Evolutionary conservation across 2,888 invertebrate species (phyloP).

Genomic region (Junonia oenone): DNA sequence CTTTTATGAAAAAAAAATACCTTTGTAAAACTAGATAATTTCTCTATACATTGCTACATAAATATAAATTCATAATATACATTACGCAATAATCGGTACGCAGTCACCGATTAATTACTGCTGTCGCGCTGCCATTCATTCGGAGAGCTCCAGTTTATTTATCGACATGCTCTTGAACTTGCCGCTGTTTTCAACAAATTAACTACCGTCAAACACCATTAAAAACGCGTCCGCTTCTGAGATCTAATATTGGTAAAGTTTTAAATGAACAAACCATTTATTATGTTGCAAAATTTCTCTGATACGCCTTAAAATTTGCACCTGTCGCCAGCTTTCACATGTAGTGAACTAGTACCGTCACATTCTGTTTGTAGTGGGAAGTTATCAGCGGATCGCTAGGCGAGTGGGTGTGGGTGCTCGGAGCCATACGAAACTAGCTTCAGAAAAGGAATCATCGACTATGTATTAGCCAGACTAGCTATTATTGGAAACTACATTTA

Average conservation of each 20-base stretch:
- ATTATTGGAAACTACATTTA: conserved; percentile 18
- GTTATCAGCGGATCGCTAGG: conserved; percentile 53
- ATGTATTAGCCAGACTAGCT: conserved; percentile 1
- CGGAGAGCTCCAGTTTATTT: conserved; percentile 42
- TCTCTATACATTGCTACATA: too few relatives aligned
- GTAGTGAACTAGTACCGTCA: conserved; percentile 48
- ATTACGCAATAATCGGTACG: conserved; percentile 12
- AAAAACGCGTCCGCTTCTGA: conserved; percentile 41
- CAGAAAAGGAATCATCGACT: conserved; percentile 16
- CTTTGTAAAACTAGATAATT: too few relatives aligned
- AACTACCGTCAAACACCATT: conserved; percentile 41
- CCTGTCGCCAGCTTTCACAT: conserved; percentile 64
- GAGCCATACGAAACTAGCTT: conserved; percentile 19
- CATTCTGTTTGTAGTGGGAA: conserved; percentile 42
- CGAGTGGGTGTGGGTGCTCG: conserved; percentile 28
- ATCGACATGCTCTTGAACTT: conserved; percentile 65
- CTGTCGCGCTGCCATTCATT: conserved; percentile 43
- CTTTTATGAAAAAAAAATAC: too few relatives aligned
- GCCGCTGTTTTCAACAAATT: conserved; percentile 40
- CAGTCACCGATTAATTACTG: conserved; percentile 48
- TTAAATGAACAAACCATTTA: conserved; percentile 32
- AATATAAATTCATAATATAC: background rate
- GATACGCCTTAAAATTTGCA: conserved; percentile 51
- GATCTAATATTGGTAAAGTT: conserved; percentile 31
- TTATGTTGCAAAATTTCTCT: conserved; percentile 47